Base-by-base conservation (phyloP, 2,797 vertebrate genomes). In the Catharus ustulatus region DNA sequence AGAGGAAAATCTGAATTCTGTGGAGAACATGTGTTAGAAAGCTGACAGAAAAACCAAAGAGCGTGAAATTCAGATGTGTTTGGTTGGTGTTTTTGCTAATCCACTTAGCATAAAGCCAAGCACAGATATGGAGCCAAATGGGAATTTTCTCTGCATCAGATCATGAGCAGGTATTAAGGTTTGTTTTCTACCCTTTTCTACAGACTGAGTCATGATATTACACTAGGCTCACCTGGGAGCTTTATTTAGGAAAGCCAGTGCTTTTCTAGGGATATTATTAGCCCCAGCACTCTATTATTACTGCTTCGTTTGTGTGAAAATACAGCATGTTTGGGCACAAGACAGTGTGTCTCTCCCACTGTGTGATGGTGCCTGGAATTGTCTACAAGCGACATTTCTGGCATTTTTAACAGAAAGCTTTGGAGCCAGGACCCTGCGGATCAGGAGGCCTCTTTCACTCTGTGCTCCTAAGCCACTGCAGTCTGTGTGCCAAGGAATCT, bases 51-150 rank as follows among this genome's bases (percentile, higher is more conserved):
- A 96, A 84, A 78, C 64, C 90, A 94, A 95, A 91, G 85, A 95
- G 90, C 93, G 88, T 91, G 87, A 96, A 95, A 96, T 95, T 95
- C 87, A 93, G 85, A 95, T 90, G 55, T 42, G 51, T 96, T 94
- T 86, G 45, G 73, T 81, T 69, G 90, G 66, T 91, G 83, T 84
- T 94, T 93, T 95, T 94, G 87, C 74, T 96, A 96, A 96, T 95
- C 88, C 63, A 96, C 80, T 94, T 94, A 91, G 55, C 87, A 88
- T 76, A 95, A 94, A 96, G 77, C 74, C 90, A 86, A 66, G 71
- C 67, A 93, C 15, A 93, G 87, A 76, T 91, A 90, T 2, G 21
- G 26, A 94, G 90, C 94, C 93, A 88, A 92, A 86, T 67, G 91
- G 77, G 95, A 94, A 93, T 95, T 91, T 87, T 84, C 80, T 73